A percentile compares a stretch with the other conserved stretches of the same genome.
These are phyloP conservation scores for Nomada hirtipes DNA, from an alignment of 2,888 invertebrate species.

Conservation along the genomic window DNA sequence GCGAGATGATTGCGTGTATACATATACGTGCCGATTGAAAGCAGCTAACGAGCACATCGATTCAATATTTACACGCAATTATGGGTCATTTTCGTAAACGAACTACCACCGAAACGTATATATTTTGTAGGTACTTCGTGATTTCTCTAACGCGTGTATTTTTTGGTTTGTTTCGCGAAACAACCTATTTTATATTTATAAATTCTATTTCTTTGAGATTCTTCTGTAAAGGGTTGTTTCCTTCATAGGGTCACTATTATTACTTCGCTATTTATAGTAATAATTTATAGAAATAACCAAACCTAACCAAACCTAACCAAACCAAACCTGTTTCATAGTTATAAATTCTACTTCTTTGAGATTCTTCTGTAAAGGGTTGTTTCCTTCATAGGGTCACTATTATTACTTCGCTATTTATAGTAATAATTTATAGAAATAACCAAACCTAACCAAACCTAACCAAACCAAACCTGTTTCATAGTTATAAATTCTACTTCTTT, in stretches of 20 bases:
- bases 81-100: not conserved
- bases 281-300: no score
- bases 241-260: no score
- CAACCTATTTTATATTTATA: not conserved
- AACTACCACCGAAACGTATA: not conserved
- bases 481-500: not conserved
- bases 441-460: no score
- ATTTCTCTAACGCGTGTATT: no score
- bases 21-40: not conserved
- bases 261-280: no score
- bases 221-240: no score
- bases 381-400: no score
- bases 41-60: constrained; percentile 1
- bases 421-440: no score
- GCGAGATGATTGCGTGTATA: not conserved
- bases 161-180: not conserved
- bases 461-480: not conserved
- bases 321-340: not conserved
- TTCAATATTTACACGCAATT: constrained; percentile 15
- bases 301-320: no score
- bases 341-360: not conserved
- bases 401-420: no score
- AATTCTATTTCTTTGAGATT: no score
- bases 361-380: no score
- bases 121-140: not conserved